A percentile compares a stretch with the other conserved stretches of the same genome.
Conservation (phyloP, 1,140 invertebrate species). For the Penaeus chinensis region DNA sequence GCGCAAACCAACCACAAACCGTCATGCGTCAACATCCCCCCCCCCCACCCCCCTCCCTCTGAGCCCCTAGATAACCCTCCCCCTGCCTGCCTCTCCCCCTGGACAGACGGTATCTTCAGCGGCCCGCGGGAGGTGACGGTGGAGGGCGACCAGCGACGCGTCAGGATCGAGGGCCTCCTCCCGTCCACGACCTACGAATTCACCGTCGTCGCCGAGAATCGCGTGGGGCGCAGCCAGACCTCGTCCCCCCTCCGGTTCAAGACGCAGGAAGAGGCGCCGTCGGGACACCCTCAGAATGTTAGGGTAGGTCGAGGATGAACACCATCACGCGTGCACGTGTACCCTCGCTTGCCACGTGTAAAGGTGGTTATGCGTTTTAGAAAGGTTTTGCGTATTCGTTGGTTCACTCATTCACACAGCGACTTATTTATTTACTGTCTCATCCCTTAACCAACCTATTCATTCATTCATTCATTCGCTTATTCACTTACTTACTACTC, state of each 20-base stretch:
- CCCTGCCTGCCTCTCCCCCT: background rate
- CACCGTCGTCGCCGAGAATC: slow-evolving; percentile 56
- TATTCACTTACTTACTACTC: too few species aligned
- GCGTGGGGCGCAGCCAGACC: slow-evolving; percentile 66
- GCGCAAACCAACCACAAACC: too few species aligned
- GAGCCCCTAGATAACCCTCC: background rate
- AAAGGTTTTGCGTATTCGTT: too few species aligned
- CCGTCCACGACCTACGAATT: slow-evolving; percentile 55
- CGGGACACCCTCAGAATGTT: slow-evolving; percentile 79
- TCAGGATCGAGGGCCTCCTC: slow-evolving; percentile 40
- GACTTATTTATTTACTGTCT: too few species aligned
- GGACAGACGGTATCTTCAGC: background rate
- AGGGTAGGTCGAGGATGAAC: slow-evolving; percentile 67
- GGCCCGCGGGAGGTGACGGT: slow-evolving; percentile 41
- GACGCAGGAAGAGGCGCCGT: slow-evolving; percentile 70
- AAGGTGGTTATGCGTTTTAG: too few species aligned
- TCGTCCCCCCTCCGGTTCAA: slow-evolving; percentile 63
- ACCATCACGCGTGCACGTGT: too few species aligned
- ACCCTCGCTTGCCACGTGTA: too few species aligned
- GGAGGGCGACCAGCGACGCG: slow-evolving; percentile 44
- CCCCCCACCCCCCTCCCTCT: background rate
- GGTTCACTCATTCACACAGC: too few species aligned
- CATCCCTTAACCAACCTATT: too few species aligned
- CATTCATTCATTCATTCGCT: too few species aligned
- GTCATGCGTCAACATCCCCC: background rate